Evolutionary conservation across 2,113 vertebrate genomes (phyloP).

Genomic region (Megaptera novaeangliae): DNA sequence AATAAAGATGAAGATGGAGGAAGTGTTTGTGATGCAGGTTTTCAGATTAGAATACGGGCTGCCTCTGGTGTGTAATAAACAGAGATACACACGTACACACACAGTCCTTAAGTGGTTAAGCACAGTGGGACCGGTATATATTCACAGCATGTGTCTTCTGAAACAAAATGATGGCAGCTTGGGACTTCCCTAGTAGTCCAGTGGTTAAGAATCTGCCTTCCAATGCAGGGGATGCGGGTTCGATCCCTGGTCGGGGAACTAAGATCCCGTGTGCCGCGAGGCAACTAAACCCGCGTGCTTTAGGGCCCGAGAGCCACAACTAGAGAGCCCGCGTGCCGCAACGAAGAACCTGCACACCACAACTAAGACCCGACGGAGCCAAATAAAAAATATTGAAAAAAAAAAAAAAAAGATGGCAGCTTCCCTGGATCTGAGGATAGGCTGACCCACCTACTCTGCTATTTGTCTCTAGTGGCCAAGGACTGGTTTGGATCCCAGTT

Average conservation of each 20-base stretch:
- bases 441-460: neutral
- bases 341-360: too few species aligned
- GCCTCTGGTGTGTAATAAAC: neutral
- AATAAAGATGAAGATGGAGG: neutral
- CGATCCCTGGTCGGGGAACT: neutral
- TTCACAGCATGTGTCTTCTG: neutral
- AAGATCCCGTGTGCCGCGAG: too few species aligned
- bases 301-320: too few species aligned
- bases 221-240: neutral
- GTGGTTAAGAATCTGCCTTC: neutral
- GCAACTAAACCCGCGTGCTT: too few species aligned
- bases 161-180: neutral
- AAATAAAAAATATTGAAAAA: too few species aligned
- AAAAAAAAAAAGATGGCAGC: too few species aligned
- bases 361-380: too few species aligned
- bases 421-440: neutral
- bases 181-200: neutral
- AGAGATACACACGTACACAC: neutral
- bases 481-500: neutral
- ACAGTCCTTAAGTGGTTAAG: neutral
- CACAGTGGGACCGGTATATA: neutral
- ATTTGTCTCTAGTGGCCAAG: neutral
- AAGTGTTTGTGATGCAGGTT: neutral
- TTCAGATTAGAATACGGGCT: neutral
- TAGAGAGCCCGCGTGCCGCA: too few species aligned